phyloP scores from a whole-genome alignment of 92 coral and sea anemone genomes.

The Isaurus tuberculatus region DNA sequence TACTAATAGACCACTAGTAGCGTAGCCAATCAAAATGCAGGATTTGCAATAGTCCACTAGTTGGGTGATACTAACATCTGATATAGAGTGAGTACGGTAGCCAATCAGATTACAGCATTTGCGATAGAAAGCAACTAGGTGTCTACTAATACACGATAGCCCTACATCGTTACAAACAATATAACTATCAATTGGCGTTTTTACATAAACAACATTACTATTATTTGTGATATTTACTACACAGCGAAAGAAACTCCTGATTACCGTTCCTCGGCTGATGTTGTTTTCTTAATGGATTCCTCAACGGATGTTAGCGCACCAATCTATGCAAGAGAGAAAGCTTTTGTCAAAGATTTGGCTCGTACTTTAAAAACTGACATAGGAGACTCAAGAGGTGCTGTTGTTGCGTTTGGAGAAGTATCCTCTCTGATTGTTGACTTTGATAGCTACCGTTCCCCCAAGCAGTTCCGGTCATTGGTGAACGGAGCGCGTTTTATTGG shows the following conservation, averaged over 20 bases:
- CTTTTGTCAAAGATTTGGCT: slow-evolving; percentile 30
- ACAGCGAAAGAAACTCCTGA: background rate
- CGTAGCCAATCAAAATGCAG: no score
- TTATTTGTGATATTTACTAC: background rate
- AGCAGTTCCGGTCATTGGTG: slow-evolving; percentile 25
- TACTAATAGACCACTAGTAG: no score
- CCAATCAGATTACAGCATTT: no score
- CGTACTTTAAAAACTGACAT: slow-evolving; percentile 37
- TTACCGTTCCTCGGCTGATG: slow-evolving; percentile 11
- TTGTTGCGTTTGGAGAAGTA: slow-evolving; percentile 17
- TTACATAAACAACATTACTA: background rate
- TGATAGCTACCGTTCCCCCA: slow-evolving; percentile 26
- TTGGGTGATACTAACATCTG: no score
- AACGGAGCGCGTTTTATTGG: slow-evolving; percentile 39
- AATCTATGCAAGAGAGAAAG: slow-evolving; percentile 37
- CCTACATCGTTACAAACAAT: no score
- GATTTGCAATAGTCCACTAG: no score
- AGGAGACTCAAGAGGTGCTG: slow-evolving; percentile 39
- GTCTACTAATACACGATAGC: no score
- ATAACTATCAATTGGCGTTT: no score
- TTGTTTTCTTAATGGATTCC: slow-evolving; percentile 41
- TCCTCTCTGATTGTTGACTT: slow-evolving; percentile 8
- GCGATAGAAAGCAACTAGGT: no score
- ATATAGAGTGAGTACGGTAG: no score
- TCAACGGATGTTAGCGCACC: slow-evolving; percentile 40